Evolutionary conservation across 2,113 vertebrate species (phyloP).

Genomic region (Nymphicus hollandicus): DNA sequence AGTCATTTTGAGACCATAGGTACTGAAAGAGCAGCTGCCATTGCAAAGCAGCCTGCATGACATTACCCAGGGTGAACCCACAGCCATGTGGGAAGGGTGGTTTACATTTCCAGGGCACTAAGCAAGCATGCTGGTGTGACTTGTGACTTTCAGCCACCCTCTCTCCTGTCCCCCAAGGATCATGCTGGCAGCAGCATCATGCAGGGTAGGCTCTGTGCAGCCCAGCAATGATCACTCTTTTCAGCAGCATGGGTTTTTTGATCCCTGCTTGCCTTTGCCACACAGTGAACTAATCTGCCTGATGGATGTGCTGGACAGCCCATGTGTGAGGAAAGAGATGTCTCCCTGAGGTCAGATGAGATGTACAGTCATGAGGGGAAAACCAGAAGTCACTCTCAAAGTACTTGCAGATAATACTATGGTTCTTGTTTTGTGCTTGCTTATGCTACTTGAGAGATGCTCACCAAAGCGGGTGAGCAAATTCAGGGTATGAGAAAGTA

Average conservation of each 20-base stretch:
- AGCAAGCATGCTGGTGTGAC: neutral
- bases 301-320: conserved; percentile 2
- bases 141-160: neutral
- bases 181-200: fast-evolving
- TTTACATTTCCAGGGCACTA: neutral
- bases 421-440: neutral
- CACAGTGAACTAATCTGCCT: neutral
- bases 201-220: neutral
- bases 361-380: neutral
- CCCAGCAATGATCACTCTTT: neutral
- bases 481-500: neutral
- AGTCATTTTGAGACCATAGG: fast-evolving
- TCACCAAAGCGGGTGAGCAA: neutral
- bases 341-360: neutral
- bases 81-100: fast-evolving
- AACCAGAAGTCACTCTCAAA: conserved; percentile 7
- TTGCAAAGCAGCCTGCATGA: fast-evolving
- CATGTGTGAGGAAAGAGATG: neutral
- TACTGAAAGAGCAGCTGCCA: neutral
- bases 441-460: neutral
- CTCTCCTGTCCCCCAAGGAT: fast-evolving
- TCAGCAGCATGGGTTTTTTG: neutral
- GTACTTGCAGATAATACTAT: neutral
- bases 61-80: fast-evolving
- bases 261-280: neutral